Evolutionary conservation across 2,797 vertebrate species (phyloP).

Genomic region (Avahi laniger): DNA sequence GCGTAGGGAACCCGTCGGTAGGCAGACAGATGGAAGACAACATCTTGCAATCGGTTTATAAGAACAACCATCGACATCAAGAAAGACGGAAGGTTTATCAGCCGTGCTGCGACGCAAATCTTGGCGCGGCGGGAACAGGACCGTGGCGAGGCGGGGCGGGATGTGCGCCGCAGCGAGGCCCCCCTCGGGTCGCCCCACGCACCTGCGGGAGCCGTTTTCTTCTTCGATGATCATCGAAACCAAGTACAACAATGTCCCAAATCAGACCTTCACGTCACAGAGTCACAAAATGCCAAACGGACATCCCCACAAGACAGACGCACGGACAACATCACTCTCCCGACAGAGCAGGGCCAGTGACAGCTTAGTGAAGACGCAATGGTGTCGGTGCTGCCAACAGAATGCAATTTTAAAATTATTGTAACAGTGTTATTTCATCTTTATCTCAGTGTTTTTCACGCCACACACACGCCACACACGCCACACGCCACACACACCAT

Average conservation of each 20-base stretch:
- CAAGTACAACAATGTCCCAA: too few species aligned
- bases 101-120: rapidly evolving
- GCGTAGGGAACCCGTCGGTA: neutral
- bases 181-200: too few species aligned
- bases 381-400: neutral
- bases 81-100: neutral
- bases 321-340: rapidly evolving
- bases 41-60: neutral
- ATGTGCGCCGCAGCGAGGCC: neutral
- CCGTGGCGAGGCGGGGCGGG: too few species aligned
- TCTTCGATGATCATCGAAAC: neutral
- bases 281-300: neutral
- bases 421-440: neutral
- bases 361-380: neutral
- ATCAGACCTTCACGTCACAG: neutral
- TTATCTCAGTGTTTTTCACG: neutral
- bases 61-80: neutral
- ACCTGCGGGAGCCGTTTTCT: neutral
- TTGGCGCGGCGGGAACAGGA: too few species aligned
- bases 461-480: too few species aligned
- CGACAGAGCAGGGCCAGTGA: neutral
- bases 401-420: neutral
- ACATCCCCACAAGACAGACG: neutral
- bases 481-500: too few species aligned
- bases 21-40: neutral